Evolutionary conservation across 2,797 vertebrate species (phyloP).

Genomic region (Pteropus rufus): DNA sequence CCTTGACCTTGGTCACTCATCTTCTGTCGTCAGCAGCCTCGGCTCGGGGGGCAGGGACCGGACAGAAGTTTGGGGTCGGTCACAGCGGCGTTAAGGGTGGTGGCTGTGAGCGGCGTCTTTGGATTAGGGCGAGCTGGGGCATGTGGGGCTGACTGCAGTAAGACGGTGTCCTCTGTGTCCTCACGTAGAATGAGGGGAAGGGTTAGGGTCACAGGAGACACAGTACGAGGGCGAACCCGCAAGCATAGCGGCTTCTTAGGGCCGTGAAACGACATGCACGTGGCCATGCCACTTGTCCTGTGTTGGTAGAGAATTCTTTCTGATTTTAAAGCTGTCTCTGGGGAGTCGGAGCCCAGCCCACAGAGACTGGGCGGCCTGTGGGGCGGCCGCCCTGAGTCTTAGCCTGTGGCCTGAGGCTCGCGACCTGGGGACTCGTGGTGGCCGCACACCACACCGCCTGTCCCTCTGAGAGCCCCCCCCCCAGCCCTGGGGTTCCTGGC

Average conservation of each 20-base stretch:
- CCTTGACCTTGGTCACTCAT: not conserved
- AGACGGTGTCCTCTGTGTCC: rapidly evolving
- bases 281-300: no score
- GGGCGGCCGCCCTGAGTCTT: not conserved
- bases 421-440: no score
- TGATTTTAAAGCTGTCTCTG: not conserved
- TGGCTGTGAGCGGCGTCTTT: not conserved
- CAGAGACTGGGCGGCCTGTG: not conserved
- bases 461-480: not conserved
- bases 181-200: rapidly evolving
- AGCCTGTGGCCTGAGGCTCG: no score
- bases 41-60: not conserved
- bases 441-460: no score
- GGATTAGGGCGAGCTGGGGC: not conserved
- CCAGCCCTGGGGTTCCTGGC: not conserved
- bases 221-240: no score
- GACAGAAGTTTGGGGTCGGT: rapidly evolving
- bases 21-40: rapidly evolving
- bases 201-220: not conserved
- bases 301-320: not conserved
- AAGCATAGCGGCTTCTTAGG: not conserved
- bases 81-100: rapidly evolving
- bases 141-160: rapidly evolving
- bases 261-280: rapidly evolving
- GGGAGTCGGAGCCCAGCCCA: not conserved